Evolutionary conservation across 2,797 vertebrate species (phyloP).

Genomic region (Notoglanidium macrostoma): DNA sequence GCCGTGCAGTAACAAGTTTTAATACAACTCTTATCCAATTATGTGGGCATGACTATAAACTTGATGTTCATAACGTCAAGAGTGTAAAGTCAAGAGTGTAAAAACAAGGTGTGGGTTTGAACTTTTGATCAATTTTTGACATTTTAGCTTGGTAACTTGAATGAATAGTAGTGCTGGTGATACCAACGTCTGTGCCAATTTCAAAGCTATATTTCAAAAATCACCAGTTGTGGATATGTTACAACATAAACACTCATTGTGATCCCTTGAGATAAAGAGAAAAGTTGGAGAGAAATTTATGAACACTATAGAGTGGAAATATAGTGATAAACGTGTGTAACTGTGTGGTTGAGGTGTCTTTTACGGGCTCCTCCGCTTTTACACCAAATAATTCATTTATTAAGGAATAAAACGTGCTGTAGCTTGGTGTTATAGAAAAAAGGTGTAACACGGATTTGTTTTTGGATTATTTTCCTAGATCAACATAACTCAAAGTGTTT

Average conservation of each 20-base stretch:
- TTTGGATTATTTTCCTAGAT: neutral
- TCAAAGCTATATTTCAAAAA: neutral
- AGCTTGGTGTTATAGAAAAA: neutral
- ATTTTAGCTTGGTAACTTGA: neutral
- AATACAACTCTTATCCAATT: neutral
- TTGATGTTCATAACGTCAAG: neutral
- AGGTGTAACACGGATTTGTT: neutral
- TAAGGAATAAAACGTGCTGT: neutral
- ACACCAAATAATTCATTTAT: neutral
- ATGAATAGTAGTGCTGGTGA: neutral
- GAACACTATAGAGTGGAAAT: neutral
- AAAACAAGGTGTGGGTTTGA: neutral
- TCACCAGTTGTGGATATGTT: neutral
- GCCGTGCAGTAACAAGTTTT: neutral
- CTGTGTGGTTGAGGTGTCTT: neutral
- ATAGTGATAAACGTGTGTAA: neutral
- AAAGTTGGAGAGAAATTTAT: neutral
- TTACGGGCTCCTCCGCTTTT: neutral
- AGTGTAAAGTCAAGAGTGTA: neutral
- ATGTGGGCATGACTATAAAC: neutral
- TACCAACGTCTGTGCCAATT: neutral
- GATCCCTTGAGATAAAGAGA: neutral
- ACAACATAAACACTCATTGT: neutral
- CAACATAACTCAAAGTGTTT: neutral
- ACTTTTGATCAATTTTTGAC: neutral